Conservation (phyloP, 2,888 invertebrate genomes). For the Sarcophaga subvicina region DNA sequence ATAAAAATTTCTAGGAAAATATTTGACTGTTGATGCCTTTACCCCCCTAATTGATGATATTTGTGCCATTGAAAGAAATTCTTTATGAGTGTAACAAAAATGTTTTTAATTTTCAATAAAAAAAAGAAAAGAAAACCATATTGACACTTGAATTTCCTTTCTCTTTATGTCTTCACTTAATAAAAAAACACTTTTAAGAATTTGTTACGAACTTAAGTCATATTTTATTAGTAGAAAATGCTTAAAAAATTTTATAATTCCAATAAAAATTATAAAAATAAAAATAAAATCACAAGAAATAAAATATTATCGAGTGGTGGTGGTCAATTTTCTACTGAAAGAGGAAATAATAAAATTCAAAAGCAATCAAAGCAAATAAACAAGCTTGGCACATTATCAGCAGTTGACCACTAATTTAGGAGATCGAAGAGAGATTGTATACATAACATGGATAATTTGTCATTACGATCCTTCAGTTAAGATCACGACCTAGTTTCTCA, state of each 20-base stretch:
- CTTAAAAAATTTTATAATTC: constrained; percentile 10
- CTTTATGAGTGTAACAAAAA: not conserved
- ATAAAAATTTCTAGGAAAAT: constrained; percentile 4
- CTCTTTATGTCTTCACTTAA: not conserved
- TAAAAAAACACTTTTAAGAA: constrained; percentile 6
- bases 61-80: not conserved
- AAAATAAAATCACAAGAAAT: not conserved
- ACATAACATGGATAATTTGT: too few relatives aligned
- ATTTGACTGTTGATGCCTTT: not conserved
- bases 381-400: too few relatives aligned
- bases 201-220: constrained; percentile 6
- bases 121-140: not conserved
- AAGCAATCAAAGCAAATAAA: too few relatives aligned
- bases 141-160: constrained; percentile 3
- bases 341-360: too few relatives aligned
- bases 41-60: not conserved
- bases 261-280: constrained; percentile 16
- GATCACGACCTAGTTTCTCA: too few relatives aligned
- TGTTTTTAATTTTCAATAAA: constrained; percentile 3
- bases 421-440: too few relatives aligned
- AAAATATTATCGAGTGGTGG: not conserved
- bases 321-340: constrained; percentile 1
- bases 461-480: too few relatives aligned
- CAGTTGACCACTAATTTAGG: too few relatives aligned
- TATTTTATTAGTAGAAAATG: not conserved